Base-by-base conservation (phyloP, 2,888 invertebrate genomes). In the Hypselothyrea guttata region DNA sequence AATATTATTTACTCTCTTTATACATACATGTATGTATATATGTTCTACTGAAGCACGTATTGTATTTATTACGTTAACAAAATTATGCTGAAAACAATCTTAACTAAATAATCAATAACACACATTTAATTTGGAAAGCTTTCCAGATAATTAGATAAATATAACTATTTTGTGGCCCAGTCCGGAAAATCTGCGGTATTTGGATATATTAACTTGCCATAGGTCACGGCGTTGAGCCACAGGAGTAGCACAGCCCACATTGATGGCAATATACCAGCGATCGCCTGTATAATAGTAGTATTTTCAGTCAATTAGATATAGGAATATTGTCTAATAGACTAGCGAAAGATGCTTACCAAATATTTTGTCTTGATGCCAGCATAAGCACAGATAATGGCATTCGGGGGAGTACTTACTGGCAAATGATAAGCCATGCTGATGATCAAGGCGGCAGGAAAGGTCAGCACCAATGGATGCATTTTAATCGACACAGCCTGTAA, bases 391-490 rank as follows among this genome's bases (percentile, higher is more conserved):
- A 95, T 96, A 59, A 98, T 96, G 1, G 98, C 97, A 90, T 98
- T 98, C 3, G 98, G 97, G 1, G 97, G 97, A 0, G 98, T 98
- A 15, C 97, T 97, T 4, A 98, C 97, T 0, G 97, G 98, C 89
- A 98, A 91, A 92, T 96, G 95, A 91, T 96, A 96, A 1, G 95
- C 96, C 91, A 96, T 96, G 35, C 96, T 97, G 83, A 96, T 95
- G 3, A 95, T 94, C 12, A 97, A 90, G 0, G 96, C 92, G 0
- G 96, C 95, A 0, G 98, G 97, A 71, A 97, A 91, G 94, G 97
- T 96, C 86, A 98, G 91, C 88, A 94, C 94, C 47, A 98, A 91
- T 0, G 97, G 97, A 90, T 98, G 96, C 47, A 96, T 91, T 71
- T 92, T 88, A 42, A 95, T 91, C 0, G 92, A 92, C 1, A 93